Conservation (phyloP, 2,888 invertebrate species). For the Drosophila testacea region DNA sequence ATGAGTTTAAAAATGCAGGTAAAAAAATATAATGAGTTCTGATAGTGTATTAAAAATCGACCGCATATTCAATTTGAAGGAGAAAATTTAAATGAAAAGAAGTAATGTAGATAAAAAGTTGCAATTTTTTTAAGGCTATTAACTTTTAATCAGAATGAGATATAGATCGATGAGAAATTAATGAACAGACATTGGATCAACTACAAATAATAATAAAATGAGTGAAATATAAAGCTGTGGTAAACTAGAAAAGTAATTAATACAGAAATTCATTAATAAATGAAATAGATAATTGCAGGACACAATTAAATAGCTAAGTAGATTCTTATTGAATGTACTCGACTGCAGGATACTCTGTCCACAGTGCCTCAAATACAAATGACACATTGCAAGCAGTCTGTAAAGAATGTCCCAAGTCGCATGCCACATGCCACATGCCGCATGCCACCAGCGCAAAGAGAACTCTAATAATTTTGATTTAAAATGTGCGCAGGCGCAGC, state of each 20-base stretch:
- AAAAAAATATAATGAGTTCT: neutral
- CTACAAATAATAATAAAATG: too few relatives aligned
- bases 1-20: too few relatives aligned
- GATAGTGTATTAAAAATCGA: too few relatives aligned
- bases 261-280: neutral
- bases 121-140: neutral
- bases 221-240: too few relatives aligned
- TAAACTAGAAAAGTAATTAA: neutral
- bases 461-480: conserved; percentile 64
- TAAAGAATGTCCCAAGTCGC: neutral
- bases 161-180: too few relatives aligned
- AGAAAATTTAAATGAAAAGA: neutral
- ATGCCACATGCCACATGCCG: conserved; percentile 7
- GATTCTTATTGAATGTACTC: neutral
- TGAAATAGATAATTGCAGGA: neutral
- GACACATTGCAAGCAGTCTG: neutral
- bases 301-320: neutral
- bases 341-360: neutral
- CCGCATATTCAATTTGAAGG: neutral
- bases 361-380: neutral
- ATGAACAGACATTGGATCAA: too few relatives aligned
- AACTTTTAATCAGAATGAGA: neutral
- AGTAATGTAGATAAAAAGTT: too few relatives aligned
- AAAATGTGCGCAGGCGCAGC: conserved; percentile 75
- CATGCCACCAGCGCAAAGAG: conserved; percentile 13